These are phyloP conservation scores for Decapterus maruadsi DNA, from an alignment of 2,797 vertebrate species.

Conservation along the genomic window DNA sequence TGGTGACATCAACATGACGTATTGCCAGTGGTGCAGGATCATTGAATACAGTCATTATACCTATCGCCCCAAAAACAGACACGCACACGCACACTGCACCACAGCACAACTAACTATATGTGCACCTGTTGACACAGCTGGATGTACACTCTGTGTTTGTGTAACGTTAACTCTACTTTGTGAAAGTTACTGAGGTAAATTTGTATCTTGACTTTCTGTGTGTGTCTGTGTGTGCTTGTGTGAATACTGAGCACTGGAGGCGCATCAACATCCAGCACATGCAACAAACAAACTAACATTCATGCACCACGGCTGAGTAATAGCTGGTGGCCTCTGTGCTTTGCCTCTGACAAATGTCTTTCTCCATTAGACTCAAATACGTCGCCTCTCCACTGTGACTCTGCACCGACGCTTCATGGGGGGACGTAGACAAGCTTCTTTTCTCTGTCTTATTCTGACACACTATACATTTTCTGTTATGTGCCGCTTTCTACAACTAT, in stretches of 20 bases:
- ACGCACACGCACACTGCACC: constrained; percentile 44
- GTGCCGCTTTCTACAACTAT: neutral
- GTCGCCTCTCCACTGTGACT: neutral
- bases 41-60: constrained; percentile 76
- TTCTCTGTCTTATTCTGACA: neutral
- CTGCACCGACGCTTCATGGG: neutral
- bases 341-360: constrained; percentile 65
- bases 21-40: constrained; percentile 53
- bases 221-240: constrained; percentile 19
- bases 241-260: constrained; percentile 10
- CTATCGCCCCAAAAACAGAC: constrained; percentile 45
- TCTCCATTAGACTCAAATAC: constrained; percentile 56
- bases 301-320: constrained; percentile 54
- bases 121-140: constrained; percentile 79
- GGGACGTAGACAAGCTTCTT: neutral
- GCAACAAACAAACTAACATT: constrained; percentile 59
- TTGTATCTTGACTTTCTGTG: constrained; percentile 32
- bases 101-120: constrained; percentile 50
- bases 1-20: constrained; percentile 65
- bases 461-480: neutral
- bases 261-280: constrained; percentile 38
- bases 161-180: constrained; percentile 33
- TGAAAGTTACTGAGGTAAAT: constrained; percentile 30
- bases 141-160: constrained; percentile 7
- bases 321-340: constrained; percentile 47